phyloP scores from a whole-genome alignment of 1,140 invertebrate species.

The Brachionus rubens region DNA sequence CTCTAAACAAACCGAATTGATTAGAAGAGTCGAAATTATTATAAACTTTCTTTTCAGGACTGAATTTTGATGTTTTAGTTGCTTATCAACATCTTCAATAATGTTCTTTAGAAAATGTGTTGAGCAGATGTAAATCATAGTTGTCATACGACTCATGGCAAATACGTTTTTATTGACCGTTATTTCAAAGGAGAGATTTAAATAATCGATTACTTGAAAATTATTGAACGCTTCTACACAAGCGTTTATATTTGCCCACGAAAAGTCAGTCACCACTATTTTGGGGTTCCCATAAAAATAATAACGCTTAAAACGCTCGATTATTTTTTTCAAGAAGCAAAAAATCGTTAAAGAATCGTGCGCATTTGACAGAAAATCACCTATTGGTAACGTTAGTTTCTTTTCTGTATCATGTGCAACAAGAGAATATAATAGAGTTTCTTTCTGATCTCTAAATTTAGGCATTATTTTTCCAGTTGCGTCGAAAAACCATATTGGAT shows the following conservation, averaged over 20 bases:
- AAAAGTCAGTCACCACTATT: neutral
- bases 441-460: neutral
- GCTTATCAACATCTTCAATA: neutral
- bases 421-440: neutral
- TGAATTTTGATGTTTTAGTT: too few relatives aligned
- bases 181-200: neutral
- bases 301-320: neutral
- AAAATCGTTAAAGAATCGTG: neutral
- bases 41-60: too few relatives aligned
- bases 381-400: neutral
- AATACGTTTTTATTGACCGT: neutral
- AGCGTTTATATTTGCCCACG: neutral
- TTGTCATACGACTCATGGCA: neutral
- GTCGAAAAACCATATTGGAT: neutral
- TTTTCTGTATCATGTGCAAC: neutral
- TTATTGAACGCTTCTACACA: neutral
- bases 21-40: too few relatives aligned
- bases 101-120: conserved; percentile 25
- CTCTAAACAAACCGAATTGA: too few relatives aligned
- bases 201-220: conserved; percentile 1
- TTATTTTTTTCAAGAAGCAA: neutral
- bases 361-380: neutral
- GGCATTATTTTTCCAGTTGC: neutral
- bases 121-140: neutral
- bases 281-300: neutral